Evolutionary conservation across 2,113 vertebrate species (phyloP).

Genomic region (Chaetura pelagica): DNA sequence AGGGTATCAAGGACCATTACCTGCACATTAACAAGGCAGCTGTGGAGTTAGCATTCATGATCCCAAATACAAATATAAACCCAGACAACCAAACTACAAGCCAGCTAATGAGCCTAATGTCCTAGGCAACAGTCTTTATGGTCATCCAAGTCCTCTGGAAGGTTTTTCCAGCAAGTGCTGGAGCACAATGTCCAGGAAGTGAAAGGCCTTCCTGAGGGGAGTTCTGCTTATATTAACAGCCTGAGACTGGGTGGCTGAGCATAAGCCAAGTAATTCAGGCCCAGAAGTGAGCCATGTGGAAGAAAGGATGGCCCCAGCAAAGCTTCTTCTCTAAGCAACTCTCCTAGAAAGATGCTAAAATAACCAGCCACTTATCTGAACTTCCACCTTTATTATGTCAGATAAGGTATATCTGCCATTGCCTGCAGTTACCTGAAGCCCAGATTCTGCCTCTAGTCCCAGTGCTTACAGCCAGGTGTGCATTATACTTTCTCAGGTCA

Average conservation of each 20-base stretch:
- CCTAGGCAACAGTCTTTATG: not conserved
- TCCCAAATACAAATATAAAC: not conserved
- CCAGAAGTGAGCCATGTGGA: not conserved
- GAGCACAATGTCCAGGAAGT: not conserved
- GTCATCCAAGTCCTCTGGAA: not conserved
- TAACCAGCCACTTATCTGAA: not conserved
- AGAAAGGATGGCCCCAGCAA: not conserved
- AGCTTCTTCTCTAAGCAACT: not conserved
- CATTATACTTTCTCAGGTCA: not conserved
- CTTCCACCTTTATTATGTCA: not conserved
- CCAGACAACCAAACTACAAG: not conserved
- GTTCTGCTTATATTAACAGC: not conserved
- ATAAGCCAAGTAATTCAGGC: not conserved
- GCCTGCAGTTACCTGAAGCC: not conserved
- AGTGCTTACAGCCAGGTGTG: not conserved
- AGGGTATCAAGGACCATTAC: not conserved
- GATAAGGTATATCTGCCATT: not conserved
- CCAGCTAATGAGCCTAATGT: not conserved
- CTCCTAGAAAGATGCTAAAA: not conserved
- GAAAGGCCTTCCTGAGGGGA: not conserved
- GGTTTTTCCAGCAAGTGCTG: not conserved
- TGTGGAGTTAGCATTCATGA: not conserved
- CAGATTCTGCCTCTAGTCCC: not conserved
- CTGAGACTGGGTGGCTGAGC: not conserved
- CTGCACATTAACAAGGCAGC: not conserved